phyloP scores from a whole-genome alignment of 2,113 vertebrate genomes.

The Nycticryphes semicollaris region DNA sequence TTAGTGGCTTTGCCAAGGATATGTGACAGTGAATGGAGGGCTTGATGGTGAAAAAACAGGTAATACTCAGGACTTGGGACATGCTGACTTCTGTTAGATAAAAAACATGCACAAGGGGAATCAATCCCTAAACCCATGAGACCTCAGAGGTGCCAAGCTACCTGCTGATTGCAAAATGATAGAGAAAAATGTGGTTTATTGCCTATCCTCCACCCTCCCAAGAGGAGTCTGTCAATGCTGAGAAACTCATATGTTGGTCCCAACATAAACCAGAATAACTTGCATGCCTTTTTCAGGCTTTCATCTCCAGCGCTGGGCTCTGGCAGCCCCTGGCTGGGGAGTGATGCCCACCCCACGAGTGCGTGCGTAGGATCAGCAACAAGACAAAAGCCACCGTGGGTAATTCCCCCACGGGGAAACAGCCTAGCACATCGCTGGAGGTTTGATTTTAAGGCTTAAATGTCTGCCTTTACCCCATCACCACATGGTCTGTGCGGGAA shows the following conservation, averaged over 20 bases:
- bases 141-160: not conserved
- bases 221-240: not conserved
- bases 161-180: not conserved
- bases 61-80: not conserved
- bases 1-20: not conserved
- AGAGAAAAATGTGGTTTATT: not conserved
- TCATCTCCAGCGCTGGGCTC: not conserved
- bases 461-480: not conserved
- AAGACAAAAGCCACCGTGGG: not conserved
- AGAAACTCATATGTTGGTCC: not conserved
- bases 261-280: not conserved
- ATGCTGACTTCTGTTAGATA: not conserved
- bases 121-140: not conserved
- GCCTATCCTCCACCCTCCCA: not conserved
- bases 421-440: not conserved
- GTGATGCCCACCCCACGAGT: accelerated
- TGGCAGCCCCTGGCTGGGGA: not conserved
- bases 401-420: not conserved
- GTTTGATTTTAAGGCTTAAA: not conserved
- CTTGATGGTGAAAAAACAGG: not conserved
- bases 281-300: not conserved
- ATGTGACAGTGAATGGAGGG: not conserved
- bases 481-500: accelerated
- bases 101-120: not conserved
- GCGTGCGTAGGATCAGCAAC: accelerated